phyloP scores from a whole-genome alignment of 92 coral and sea anemone species.

The Blastomussa wellsi region DNA sequence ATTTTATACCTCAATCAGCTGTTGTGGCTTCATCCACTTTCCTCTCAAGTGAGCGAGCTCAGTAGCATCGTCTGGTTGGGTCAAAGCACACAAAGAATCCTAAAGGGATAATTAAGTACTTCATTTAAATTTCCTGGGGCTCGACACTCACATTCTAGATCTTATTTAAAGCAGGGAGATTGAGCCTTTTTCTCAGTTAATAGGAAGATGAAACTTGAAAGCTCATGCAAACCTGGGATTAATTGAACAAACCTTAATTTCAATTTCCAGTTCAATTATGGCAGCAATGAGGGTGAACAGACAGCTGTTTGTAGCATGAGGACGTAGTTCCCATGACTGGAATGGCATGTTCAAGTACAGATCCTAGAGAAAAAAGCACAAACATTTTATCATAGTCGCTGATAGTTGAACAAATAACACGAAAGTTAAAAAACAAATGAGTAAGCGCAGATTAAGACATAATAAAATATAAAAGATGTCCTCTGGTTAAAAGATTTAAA shows the following conservation, averaged over 20 bases:
- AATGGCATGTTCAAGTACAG: slow-evolving; percentile 96
- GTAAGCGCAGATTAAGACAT: no score
- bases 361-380: slow-evolving; percentile 64
- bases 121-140: neutral
- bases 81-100: slow-evolving; percentile 85
- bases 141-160: neutral
- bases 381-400: neutral
- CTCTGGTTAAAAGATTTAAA: no score
- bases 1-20: slow-evolving; percentile 67
- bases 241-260: slow-evolving; percentile 76
- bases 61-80: slow-evolving; percentile 71
- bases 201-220: no score
- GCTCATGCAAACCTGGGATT: neutral
- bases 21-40: slow-evolving; percentile 90
- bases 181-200: no score
- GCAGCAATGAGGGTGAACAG: slow-evolving; percentile 90
- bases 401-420: no score
- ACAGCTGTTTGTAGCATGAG: slow-evolving; percentile 88
- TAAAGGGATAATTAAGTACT: slow-evolving; percentile 4
- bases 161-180: neutral
- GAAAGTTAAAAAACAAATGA: no score
- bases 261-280: slow-evolving; percentile 90
- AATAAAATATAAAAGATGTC: no score
- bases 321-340: slow-evolving; percentile 98
- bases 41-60: slow-evolving; percentile 74